Percentiles rank a stretch among this genome's conserved stretches.
These are phyloP conservation scores for Dendroctonus ponderosae DNA, from an alignment of 1,140 invertebrate species.

Conservation along the genomic window DNA sequence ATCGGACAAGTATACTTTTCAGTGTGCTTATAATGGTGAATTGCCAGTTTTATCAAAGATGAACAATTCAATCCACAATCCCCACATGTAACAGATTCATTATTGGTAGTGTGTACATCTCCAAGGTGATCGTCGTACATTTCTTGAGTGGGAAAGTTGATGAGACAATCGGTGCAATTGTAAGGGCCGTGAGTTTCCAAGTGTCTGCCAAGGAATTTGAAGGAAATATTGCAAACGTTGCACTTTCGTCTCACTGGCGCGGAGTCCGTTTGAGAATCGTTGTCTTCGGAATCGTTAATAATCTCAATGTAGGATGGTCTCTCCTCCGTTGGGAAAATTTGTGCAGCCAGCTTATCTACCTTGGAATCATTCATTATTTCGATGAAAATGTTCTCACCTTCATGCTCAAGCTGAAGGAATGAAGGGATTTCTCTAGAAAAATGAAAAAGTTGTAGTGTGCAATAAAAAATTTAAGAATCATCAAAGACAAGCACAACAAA, in stretches of 20 bases:
- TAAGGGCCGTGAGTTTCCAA: slow-evolving; percentile 19
- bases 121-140: slow-evolving; percentile 53
- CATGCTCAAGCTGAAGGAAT: not conserved
- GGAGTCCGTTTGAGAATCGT: not conserved
- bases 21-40: slow-evolving; percentile 31
- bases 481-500: no score
- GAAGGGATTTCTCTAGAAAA: not conserved
- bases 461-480: no score
- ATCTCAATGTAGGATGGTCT: not conserved
- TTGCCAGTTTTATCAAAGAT: slow-evolving; percentile 16
- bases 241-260: not conserved
- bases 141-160: slow-evolving; percentile 53
- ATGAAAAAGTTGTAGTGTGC: not conserved
- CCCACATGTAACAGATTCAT: slow-evolving; percentile 17
- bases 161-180: slow-evolving; percentile 54
- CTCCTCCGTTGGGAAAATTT: not conserved
- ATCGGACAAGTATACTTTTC: slow-evolving; percentile 24
- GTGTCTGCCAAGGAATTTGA: slow-evolving; percentile 16
- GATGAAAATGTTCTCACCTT: slow-evolving; percentile 28
- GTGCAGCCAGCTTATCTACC: not conserved
- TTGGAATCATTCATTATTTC: slow-evolving; percentile 20
- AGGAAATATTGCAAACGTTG: not conserved
- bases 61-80: slow-evolving; percentile 30
- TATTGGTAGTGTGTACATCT: slow-evolving; percentile 19
- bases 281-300: not conserved